Conservation (phyloP, 2,888 invertebrate species). For the Pyrrhosoma nymphula region DNA sequence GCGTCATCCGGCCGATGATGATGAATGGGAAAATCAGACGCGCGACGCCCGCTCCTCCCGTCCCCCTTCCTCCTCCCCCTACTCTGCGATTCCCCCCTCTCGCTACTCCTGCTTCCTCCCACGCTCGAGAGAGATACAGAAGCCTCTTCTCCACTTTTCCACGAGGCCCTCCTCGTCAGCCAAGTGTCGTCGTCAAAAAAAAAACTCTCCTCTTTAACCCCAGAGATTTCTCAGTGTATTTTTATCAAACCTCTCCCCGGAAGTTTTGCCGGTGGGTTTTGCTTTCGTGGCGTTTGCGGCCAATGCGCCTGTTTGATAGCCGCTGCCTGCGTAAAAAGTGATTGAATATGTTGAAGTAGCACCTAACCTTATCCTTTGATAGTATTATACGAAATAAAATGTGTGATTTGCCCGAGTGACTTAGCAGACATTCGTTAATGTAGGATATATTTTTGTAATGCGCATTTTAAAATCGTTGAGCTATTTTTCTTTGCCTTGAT, state of each 20-base stretch:
- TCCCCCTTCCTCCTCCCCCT: not conserved
- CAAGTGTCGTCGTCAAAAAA: slow-evolving; percentile 1
- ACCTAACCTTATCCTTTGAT: no score
- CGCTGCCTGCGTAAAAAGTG: no score
- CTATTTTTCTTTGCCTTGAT: no score
- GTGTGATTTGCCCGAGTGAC: no score
- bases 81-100: not conserved
- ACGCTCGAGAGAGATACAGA: not conserved
- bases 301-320: no score
- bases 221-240: not conserved
- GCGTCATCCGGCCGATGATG: slow-evolving; percentile 51
- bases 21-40: slow-evolving; percentile 60
- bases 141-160: not conserved
- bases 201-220: not conserved
- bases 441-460: no score
- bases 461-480: no score
- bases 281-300: no score
- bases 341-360: no score
- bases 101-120: not conserved
- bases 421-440: no score
- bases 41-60: slow-evolving; percentile 37
- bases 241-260: not conserved
- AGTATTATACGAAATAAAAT: no score
- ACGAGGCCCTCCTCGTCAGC: not conserved
- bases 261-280: not conserved